A percentile compares a stretch with the other conserved stretches of the same genome.
These are phyloP conservation scores for Tapirus indicus DNA, from an alignment of 2,797 vertebrate species.

Conservation along the genomic window DNA sequence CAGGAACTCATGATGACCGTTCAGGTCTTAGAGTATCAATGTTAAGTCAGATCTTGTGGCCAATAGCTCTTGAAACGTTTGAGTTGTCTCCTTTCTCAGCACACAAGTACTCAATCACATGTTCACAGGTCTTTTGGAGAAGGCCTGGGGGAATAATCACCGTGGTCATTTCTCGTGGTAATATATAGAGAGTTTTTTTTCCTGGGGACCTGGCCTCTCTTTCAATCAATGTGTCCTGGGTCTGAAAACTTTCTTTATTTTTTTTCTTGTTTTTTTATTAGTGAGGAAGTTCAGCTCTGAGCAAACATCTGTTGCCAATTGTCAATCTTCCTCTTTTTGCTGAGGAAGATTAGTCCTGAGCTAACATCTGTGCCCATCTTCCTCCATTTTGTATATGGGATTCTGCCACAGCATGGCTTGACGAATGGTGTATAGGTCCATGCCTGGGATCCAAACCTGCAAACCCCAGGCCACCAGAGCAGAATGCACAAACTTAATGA, in stretches of 20 bases:
- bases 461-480: too few species aligned
- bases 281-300: too few species aligned
- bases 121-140: neutral
- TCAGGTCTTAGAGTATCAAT: neutral
- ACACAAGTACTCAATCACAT: neutral
- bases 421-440: too few species aligned
- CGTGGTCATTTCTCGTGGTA: neutral
- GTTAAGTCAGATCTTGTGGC: neutral
- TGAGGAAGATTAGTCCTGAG: too few species aligned
- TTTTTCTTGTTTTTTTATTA: too few species aligned
- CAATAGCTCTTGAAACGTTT: neutral
- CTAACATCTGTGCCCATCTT: too few species aligned
- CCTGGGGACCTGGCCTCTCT: neutral
- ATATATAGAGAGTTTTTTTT: neutral
- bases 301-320: too few species aligned
- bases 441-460: too few species aligned
- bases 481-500: too few species aligned
- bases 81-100: neutral
- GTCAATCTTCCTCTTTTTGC: too few species aligned
- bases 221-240: neutral
- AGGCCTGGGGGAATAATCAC: neutral
- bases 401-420: too few species aligned
- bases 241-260: neutral
- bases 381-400: too few species aligned
- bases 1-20: neutral